Evolutionary conservation across 2,797 vertebrate species (phyloP), one percentile per base, ranked within the genome.

Genomic region (Sciaenops ocellatus): DNA sequence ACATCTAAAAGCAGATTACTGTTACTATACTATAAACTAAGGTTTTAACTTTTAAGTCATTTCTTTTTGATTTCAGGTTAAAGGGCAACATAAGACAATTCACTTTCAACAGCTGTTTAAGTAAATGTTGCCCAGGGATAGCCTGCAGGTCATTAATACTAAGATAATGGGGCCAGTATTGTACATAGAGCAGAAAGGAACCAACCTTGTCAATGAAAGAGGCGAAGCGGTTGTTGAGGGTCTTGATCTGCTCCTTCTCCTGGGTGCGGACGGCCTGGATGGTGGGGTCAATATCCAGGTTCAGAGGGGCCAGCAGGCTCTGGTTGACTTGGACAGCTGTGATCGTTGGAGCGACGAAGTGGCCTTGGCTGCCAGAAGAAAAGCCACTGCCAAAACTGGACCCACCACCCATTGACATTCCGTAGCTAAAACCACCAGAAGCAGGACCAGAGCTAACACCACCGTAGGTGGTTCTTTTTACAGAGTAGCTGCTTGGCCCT

Each of bases 211-310:
- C 97, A 1, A 99, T 99, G 95, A 99, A 97, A 81, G 94, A 93
- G 51, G 98, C 98, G 0, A 99, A 99, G 66, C 95, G 97, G 95
- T 99, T 98, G 96, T 99, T 99, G 60, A 99, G 97, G 44, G 77
- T 89, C 95, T 98, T 99, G 93, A 99, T 99, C 92, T 99, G 97
- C 9, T 99, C 97, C 92, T 99, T 99, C 92, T 99, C 98, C 70
- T 98, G 96, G 80, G 91, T 97, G 73, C 96, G 95, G 66, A 99
- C 95, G 0, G 26, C 87, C 87, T 98, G 97, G 93, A 98, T 97
- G 79, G 41, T 93, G 0, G 97, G 97, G 91, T 99, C 97, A 0
- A 98, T 98, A 61, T 96, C 94, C 76, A 98, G 83, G 3, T 96
- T 92, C 80, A 99, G 93, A 0, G 98, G 97, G 12, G 94, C 57